phyloP scores from a whole-genome alignment of 2,797 vertebrate genomes.

The Scolopax bukidnonensis region DNA sequence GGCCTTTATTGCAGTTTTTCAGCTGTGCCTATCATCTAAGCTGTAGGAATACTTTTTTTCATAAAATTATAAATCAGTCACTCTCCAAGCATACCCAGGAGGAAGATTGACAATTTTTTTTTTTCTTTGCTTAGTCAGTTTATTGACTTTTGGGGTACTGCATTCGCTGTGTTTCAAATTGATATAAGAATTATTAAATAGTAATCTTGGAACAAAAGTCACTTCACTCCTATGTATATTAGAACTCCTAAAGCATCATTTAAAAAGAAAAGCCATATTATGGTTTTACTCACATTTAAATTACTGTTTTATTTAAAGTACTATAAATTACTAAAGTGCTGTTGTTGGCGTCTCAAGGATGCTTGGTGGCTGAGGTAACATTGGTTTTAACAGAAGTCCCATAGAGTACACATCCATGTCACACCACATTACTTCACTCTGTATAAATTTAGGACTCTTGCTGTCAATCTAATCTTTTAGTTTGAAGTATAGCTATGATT shows the following conservation, averaged over 20 bases:
- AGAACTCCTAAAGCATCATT: neutral
- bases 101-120: neutral
- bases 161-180: neutral
- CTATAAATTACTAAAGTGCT: neutral
- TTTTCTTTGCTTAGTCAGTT: neutral
- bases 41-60: neutral
- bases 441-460: neutral
- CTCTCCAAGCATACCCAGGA: neutral
- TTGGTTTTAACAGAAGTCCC: neutral
- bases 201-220: neutral
- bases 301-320: neutral
- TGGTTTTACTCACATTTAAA: neutral
- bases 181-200: neutral
- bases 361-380: neutral
- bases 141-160: neutral
- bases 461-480: neutral
- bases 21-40: neutral
- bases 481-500: neutral
- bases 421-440: neutral
- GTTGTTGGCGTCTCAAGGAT: neutral
- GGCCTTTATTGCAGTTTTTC: neutral
- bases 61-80: neutral
- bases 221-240: neutral
- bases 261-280: neutral
- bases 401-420: neutral